Evolutionary conservation across 2,113 vertebrate species (phyloP), one percentile per base, ranked within the genome.

Genomic region (Probosciger aterrimus): DNA sequence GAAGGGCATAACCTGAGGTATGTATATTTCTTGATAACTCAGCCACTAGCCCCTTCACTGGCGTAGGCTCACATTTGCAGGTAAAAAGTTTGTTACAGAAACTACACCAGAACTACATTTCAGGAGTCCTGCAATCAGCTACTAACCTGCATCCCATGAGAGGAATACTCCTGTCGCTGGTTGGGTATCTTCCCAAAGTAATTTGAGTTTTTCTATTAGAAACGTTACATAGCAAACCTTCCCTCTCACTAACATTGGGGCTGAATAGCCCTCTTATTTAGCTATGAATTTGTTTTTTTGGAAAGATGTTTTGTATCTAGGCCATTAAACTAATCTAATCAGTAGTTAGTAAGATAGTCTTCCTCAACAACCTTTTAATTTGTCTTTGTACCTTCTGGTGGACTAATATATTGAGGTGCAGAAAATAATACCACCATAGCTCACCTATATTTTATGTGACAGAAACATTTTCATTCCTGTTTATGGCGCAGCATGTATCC

Each of bases 211-310:
- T 35, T 7, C 10, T 82, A 6, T 64, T 37, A 44, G 16, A 52
- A 67, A 74, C 9, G 0, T 7, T 69, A 18, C 10, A 74, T 9
- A 28, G 10, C 1, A 70, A 52, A 85, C 47, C 3, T 19, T 50
- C 5, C 17, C 4, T 67, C 16, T 79, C 7, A 35, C 12, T 74
- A 47, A 22, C 1, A 1, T 0, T 35, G 7, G 4, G 10, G 20
- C 30, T 18, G 18, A 60, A 20, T 43, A 30, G 7, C 39, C 4
- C 9, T 81, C 44, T 69, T 37, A 46, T 15, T 63, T 6, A 2
- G 7, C 27, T 62, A 52, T 30, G 8, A 65, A 43, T 62, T 4
- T 20, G 19, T 1, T 1, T 79, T 78, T 83, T 70, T 67, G 3
- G 44, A 67, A 82, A 90, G 6, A 4, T 35, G 12, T 33, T 79